Base-by-base conservation (phyloP, 2,797 vertebrate species). In the Cygnus olor region DNA sequence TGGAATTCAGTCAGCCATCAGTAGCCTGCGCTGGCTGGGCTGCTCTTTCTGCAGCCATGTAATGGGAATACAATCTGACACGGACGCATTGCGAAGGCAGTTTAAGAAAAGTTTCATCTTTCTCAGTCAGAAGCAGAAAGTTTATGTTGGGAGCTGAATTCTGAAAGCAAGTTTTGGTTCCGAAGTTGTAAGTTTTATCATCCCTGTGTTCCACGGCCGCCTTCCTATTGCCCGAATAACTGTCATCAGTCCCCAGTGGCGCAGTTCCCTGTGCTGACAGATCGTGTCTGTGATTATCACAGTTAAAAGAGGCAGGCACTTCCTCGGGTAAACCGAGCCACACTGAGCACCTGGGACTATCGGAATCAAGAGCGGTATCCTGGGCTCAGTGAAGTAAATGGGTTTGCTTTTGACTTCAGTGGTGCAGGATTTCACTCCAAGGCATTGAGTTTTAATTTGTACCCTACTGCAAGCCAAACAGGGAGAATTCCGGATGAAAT, bases 341-440 rank as follows among this genome's bases (percentile, higher is more conserved):
- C 9, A 3, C 6, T 0, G 12, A 63, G 73, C 44, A 65, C 80
- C 76, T 73, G 6, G 5, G 34, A 11, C 30, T 51, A 3, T 5
- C 61, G 40, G 38, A 49, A 40, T 34, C 65, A 18, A 3, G 2
- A 42, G 65, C 4, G 14, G 14, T 72, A 38, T 25, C 34, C 7
- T 2, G 6, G n/a, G 34, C 40, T 63, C 65, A 54, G 38, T 56
- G 66, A 90, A 80, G 73, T 16, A 25, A 65, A 40, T 25, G 45
- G 30, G 27, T 72, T 91, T 61, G 58, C 47, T 85, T 71, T 82
- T 84, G 27, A 47, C 40, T 64, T 76, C 36, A 49, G 22, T 6
- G 36, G 51, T 21, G 40, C 6, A 71, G 42, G 40, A 56, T 76
- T 86, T 94, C 42, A 64, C 28, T 71, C 49, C 44, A 24, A 90